phyloP scores from a whole-genome alignment of 2,888 invertebrate species.

The Pteria penguin region DNA sequence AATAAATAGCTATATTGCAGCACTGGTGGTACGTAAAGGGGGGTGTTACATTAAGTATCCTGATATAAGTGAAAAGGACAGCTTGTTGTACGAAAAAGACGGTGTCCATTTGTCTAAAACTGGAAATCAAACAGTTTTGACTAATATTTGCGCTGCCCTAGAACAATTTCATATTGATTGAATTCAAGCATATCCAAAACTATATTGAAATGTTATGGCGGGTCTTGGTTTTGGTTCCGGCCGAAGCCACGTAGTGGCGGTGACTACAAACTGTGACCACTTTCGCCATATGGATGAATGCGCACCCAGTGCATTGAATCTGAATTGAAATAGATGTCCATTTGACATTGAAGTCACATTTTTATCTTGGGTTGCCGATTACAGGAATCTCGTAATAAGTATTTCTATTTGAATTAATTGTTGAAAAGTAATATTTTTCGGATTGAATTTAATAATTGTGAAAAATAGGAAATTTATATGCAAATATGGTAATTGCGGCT shows the following conservation, averaged over 20 bases:
- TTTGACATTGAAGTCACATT: constrained; percentile 1
- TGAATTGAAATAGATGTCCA: no score
- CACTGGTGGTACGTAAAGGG: neutral
- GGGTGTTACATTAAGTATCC: neutral
- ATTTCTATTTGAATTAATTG: neutral
- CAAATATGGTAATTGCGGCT: neutral
- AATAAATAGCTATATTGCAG: no score
- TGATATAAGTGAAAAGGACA: no score
- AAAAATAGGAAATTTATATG: neutral
- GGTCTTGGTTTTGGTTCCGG: no score
- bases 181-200: no score
- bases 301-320: neutral
- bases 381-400: neutral
- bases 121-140: neutral
- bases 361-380: neutral
- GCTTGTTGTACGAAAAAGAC: no score
- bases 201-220: no score
- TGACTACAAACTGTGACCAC: no score
- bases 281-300: neutral
- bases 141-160: no score
- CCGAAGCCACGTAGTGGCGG: no score
- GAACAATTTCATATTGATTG: no score
- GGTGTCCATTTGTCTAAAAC: no score
- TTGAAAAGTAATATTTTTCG: neutral
- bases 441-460: neutral